Evolutionary conservation across 2,888 invertebrate species (phyloP).

Genomic region (Hypselothyrea guttata): DNA sequence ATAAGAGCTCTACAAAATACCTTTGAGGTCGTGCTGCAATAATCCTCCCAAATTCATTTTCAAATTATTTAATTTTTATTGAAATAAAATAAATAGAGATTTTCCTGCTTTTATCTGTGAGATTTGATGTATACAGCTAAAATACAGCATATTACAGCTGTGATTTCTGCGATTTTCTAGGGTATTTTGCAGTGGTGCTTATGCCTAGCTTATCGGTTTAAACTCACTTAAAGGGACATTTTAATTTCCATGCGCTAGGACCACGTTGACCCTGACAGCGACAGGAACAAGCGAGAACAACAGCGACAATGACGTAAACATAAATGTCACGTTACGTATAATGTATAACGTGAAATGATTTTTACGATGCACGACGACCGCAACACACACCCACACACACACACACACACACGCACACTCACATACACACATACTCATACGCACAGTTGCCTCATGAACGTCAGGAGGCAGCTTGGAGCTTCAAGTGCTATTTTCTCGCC

Average conservation of each 20-base stretch:
- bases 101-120: too few relatives aligned
- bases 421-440: too few relatives aligned
- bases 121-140: too few relatives aligned
- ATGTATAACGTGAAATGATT: slow-evolving; percentile 72
- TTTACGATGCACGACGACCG: slow-evolving; percentile 63
- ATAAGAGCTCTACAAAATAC: too few relatives aligned
- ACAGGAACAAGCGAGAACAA: slow-evolving; percentile 28
- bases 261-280: slow-evolving; percentile 37
- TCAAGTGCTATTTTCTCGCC: not conserved
- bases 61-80: too few relatives aligned
- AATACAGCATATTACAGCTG: too few relatives aligned
- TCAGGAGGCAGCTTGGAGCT: slow-evolving; percentile 41
- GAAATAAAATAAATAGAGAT: too few relatives aligned
- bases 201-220: slow-evolving; percentile 28
- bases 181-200: not conserved
- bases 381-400: slow-evolving; percentile 39
- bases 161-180: too few relatives aligned
- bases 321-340: slow-evolving; percentile 70
- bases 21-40: too few relatives aligned
- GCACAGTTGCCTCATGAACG: slow-evolving; percentile 62
- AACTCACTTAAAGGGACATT: slow-evolving; percentile 76
- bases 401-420: too few relatives aligned
- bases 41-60: too few relatives aligned
- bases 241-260: slow-evolving; percentile 66
- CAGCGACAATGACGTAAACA: slow-evolving; percentile 62